Base-by-base conservation (phyloP, 2,113 vertebrate species). In the Thalassarche chlororhynchos region DNA sequence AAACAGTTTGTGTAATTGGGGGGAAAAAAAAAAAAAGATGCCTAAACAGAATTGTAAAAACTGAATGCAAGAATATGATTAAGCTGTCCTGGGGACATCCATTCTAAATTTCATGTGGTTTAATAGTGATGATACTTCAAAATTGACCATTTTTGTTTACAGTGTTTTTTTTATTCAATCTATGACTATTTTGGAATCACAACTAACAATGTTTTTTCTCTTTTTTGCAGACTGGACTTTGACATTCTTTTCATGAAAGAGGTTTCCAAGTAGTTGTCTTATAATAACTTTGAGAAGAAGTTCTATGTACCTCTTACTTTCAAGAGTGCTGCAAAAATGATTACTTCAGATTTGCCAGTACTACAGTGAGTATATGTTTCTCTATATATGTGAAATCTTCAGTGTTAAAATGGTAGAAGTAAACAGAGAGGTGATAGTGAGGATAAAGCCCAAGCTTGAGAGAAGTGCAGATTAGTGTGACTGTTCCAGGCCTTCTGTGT, bases 271-370 rank as follows among this genome's bases (percentile, higher is more conserved):
- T 96, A 95, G 80, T 87, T 97, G 94, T 91, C 71, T 94, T 94
- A 36, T n/a, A 97, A 71, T 94, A 96, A 86, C 69, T 90, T 80
- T 94, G 86, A 92, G 95, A 91, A 95, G 96, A 96, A 93, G 77
- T 95, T 98, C 87, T 95, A 97, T 98, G 98, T 96, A 96, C 82
- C 95, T 98, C 74, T 97, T 91, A 95, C 72, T 98, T 96, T 92
- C 83, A 95, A 90, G 96, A 97, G 77, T 52, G 90, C 89, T 98
- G 79, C 97, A 98, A 98, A 97, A 97, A 99, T 99, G 99, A 99
- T 99, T 98, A 99, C 99, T 96, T 99, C 99, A 97, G 99, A 99
- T 98, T 98, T 99, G 96, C 99, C 99, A 75, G 99, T 99, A 95
- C 97, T 99, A 70, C 99, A 99, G 99, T 99, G 98, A 99, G 99